Base-by-base conservation (phyloP, 2,888 invertebrate species). In the Pseudoips prasinana region DNA sequence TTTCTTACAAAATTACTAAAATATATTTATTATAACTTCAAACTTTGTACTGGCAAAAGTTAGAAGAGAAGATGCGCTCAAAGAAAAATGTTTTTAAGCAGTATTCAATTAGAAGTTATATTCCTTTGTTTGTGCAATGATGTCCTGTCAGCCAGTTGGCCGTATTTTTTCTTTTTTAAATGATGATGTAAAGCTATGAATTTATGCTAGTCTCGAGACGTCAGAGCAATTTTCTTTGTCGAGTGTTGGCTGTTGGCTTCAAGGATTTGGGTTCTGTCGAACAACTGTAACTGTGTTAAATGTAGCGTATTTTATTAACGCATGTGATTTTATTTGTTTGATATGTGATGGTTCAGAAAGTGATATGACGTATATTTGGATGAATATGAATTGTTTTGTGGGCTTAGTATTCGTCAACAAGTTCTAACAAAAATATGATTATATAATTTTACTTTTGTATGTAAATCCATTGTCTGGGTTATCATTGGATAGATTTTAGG, bases 141-240 rank as follows among this genome's bases (percentile, higher is more conserved):
- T 35, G 34, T 33, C 39, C 36, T 44, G 51, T 41, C 39, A 28
- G 41, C 8, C 32, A 29, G 17, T 22, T 22, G 42, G 32, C 36
- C 45, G 47, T 55, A 60, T 65, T 71, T 73, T 68, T 58, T 41
- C n/a, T 54, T 58, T 74, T 73, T 76, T 71, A 76, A 77, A 77
- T 69, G 72, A 72, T 73, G 71, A 77, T 76, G 69, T 79, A 76
- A 75, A 76, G 75, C 75, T 74, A 72, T 75, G 73, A 78, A 76
- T 79, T 74, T 73, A 73, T 72, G 65, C 59, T 50, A 56, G 67
- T 64, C 73, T 60, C 65, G 54, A 55, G 69, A 67, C 64, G 69
- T 68, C 64, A 61, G 50, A 64, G 69, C 71, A 76, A 76, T 78
- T 77, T 77, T 72, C 72, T 63, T 62, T 51, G 59, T 71, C 62